phyloP scores from a whole-genome alignment of 2,113 vertebrate genomes.

The Poeciliopsis retropinna region DNA sequence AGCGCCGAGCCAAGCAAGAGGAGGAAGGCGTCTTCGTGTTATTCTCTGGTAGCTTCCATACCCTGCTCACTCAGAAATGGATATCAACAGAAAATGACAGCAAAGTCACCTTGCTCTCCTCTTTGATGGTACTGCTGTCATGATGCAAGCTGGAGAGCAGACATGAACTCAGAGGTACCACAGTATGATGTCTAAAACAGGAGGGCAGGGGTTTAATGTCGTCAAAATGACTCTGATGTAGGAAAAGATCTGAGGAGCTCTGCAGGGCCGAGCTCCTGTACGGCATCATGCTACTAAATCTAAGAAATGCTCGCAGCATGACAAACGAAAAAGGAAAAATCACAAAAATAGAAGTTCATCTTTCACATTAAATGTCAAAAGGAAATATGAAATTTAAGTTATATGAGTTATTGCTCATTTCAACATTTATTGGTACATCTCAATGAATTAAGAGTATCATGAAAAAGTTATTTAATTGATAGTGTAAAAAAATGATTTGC shows the following conservation, averaged over 20 bases:
- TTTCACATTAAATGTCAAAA: conserved; percentile 14
- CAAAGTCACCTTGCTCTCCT: conserved; percentile 56
- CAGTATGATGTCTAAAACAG: conserved; percentile 36
- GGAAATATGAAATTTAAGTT: neutral
- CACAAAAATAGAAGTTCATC: neutral
- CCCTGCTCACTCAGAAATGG: conserved; percentile 72
- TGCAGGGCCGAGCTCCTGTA: conserved; percentile 17
- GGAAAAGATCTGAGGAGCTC: conserved; percentile 3
- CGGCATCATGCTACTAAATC: neutral
- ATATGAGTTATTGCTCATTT: neutral
- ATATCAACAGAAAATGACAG: conserved; percentile 57
- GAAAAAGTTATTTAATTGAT: neutral
- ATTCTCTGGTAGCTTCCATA: conserved; percentile 56
- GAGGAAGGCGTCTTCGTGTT: conserved; percentile 53
- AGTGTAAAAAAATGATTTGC: neutral
- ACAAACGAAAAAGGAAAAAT: neutral
- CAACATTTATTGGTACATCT: neutral
- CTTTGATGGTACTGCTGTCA: conserved; percentile 82
- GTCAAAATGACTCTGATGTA: conserved; percentile 16
- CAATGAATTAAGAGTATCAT: neutral
- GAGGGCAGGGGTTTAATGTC: conserved; percentile 58
- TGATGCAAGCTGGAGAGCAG: conserved; percentile 84
- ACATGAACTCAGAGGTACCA: conserved; percentile 50
- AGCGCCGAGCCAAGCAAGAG: conserved; percentile 32
- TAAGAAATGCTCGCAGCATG: conserved; percentile 3